Base-by-base conservation (phyloP, 2,888 invertebrate genomes). In the Machimus atricapillus region DNA sequence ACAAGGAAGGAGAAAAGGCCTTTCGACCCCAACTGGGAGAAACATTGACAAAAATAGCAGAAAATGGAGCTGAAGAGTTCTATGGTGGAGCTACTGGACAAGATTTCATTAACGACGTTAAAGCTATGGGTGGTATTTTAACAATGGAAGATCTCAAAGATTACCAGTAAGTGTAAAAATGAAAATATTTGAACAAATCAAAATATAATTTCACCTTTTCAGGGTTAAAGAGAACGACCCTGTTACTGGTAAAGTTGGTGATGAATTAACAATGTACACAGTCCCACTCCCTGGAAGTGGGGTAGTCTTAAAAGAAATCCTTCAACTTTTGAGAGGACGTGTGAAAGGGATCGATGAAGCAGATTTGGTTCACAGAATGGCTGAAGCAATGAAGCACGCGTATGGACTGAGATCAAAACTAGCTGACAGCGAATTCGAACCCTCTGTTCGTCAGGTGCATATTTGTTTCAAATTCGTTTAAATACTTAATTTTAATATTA, bases 311-410 rank as follows among this genome's bases (percentile, higher is more conserved):
- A 94, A 95, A 0, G 96, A 97, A 91, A 96, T 98, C 88, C 92
- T 98, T 89, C 97, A 97, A 91, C 94, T 98, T 27, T 27, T 56
- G 23, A 79, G 34, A 52, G 23, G 27, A 0, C 79, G 79, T 89
- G 93, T 98, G 90, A 94, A 94, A 86, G 94, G 93, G 12, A 85
- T 7, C 79, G 87, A 40, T n/a, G 23, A 83, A 5, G 66, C 58
- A 9, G n/a, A 16, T 1, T 31, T 9, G 19, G 0, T 31, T 7
- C 98, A 99, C 90, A 95, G 97, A 88, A 93, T 98, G 89, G 93
- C 96, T 9, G 99, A 99, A 92, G 94, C 96, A 6, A 97, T 97
- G 93, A 99, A 99, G 92, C 98, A 96, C 93, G 98, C 96, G 23
- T 98, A 96, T 92, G 98, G 97, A 1, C 95, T 95, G 90, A 94